Evolutionary conservation across 2,113 vertebrate genomes (phyloP).

Genomic region (Ophthalmolycus amberensis): DNA sequence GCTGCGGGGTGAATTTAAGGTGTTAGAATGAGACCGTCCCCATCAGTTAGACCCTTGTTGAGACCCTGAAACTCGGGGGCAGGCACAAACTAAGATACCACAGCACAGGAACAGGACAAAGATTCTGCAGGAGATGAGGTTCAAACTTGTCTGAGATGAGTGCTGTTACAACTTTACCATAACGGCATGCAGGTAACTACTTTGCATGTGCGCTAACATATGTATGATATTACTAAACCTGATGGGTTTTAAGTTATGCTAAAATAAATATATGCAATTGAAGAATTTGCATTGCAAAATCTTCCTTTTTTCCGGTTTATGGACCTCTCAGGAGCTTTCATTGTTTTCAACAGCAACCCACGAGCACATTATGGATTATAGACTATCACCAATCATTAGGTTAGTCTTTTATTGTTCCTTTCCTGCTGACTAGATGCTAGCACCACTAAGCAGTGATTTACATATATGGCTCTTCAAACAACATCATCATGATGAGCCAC

Average conservation of each 20-base stretch:
- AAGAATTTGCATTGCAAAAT: neutral
- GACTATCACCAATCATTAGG: neutral
- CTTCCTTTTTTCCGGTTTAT: neutral
- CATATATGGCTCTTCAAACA: neutral
- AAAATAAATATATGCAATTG: neutral
- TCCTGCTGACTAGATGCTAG: neutral
- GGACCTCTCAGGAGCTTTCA: neutral
- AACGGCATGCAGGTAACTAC: conserved; percentile 49
- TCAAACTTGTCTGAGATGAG: conserved; percentile 14
- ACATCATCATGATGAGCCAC: conserved; percentile 17
- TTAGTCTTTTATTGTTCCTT: neutral
- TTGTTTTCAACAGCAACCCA: neutral
- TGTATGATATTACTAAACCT: neutral
- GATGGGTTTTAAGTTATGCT: neutral
- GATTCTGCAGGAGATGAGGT: conserved; percentile 25
- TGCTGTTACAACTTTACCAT: neutral
- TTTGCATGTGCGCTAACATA: neutral
- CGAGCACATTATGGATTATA: neutral
- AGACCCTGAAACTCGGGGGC: conserved; percentile 16
- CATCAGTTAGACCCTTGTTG: conserved; percentile 30
- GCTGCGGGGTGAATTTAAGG: conserved; percentile 53
- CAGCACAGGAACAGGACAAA: conserved; percentile 1
- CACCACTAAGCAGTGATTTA: neutral
- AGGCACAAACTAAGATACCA: neutral
- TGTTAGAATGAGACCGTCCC: conserved; percentile 33